Base-by-base conservation (phyloP, 1,140 invertebrate species). In the Neodiprion pinetum region DNA sequence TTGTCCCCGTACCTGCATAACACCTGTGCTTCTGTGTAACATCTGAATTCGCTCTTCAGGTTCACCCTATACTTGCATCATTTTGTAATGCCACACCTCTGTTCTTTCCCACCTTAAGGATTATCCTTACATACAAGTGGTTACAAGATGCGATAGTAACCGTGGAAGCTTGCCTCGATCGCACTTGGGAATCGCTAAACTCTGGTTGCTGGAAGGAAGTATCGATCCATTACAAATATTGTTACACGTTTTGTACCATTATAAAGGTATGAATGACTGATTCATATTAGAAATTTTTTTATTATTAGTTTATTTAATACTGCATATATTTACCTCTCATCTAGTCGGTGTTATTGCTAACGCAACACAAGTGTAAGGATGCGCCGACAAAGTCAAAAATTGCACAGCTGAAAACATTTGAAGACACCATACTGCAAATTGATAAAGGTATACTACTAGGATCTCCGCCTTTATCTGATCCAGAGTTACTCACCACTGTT, bases 121-220 rank as follows among this genome's bases (percentile, higher is more conserved):
- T 14, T 11, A 61, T 17, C 8, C n/a, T 61, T 7, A 61, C 53
- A 17, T 17, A 17, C n/a, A 47, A 76, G 70, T 86, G 80, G 81
- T 73, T 86, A 72, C 78, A 87, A 14, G 85, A 85, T 80, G 77
- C 84, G 23, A 77, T 84, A 70, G 84, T 86, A 76, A 78, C 86
- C 77, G 79, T 91, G 40, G 87, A 91, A 81, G 90, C 90, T 49
- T 89, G 95, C 72, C 86, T 95, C 67, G 94, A 96, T 85, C 90
- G 91, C 81, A 90, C 90, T 77, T 96, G 95, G 93, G 95, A 97
- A 86, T 88, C 91, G 79, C 89, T 97, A 12, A 96, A 97, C 87
- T 93, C 93, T 67, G 96, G 96, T 0, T 92, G 96, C 80, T 98
- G 96, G 94, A 95, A 93, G 89, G 90, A 93, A 82, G 95, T 97